A percentile compares a stretch with the other conserved stretches of the same genome.
Conservation (phyloP, 2,113 vertebrate genomes). For the Engystomops pustulosus region DNA sequence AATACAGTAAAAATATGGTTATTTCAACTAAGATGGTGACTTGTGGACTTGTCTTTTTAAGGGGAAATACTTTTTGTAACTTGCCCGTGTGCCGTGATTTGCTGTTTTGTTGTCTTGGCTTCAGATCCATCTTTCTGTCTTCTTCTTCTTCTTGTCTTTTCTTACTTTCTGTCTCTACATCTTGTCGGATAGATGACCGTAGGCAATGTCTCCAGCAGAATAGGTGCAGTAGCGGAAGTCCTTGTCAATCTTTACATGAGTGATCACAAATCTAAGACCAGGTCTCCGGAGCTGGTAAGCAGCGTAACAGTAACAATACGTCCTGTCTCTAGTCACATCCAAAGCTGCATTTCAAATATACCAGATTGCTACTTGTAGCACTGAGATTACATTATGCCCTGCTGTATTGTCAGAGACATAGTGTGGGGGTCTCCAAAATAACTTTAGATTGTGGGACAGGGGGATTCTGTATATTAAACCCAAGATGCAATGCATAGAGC, state of each 20-base stretch:
- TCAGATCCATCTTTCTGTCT: not conserved
- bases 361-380: not conserved
- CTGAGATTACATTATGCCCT: too few species aligned
- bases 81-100: not conserved
- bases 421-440: too few species aligned
- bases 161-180: conserved; percentile 65
- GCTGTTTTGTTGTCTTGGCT: not conserved
- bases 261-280: conserved; percentile 89
- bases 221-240: conserved; percentile 91
- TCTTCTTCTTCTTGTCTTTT: conserved; percentile 37
- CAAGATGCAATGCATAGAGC: too few species aligned
- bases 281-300: conserved; percentile 85
- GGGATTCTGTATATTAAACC: too few species aligned
- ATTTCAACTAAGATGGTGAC: not conserved
- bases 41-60: not conserved
- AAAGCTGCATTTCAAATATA: too few species aligned
- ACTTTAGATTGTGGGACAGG: too few species aligned
- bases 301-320: not conserved
- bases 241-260: conserved; percentile 95
- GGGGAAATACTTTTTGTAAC: not conserved
- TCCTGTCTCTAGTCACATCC: not conserved
- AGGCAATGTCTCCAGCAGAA: conserved; percentile 87
- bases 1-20: not conserved
- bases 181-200: conserved; percentile 84
- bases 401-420: too few species aligned